These are phyloP conservation scores for Hylaeus anthracinus DNA, from an alignment of 1,140 invertebrate genomes.

Conservation along the genomic window DNA sequence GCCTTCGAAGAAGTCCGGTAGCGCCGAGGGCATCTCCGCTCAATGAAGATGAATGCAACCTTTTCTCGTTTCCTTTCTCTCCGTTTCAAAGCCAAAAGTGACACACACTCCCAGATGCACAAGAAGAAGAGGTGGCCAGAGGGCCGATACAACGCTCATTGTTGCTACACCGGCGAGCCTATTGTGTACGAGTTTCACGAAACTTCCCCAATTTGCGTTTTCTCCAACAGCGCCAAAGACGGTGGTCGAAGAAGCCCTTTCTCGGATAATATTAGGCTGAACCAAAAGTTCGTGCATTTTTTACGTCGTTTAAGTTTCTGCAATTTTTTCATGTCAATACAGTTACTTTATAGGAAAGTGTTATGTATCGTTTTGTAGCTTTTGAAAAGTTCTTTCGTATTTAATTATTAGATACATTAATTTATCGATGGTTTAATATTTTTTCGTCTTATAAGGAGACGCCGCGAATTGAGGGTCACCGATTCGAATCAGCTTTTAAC, in stretches of 20 bases:
- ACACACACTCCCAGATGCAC: constrained; percentile 15
- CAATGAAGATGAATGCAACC: constrained; percentile 46
- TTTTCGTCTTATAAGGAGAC: too few species aligned
- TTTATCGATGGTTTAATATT: too few species aligned
- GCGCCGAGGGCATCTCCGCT: constrained; percentile 27
- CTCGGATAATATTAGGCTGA: background rate
- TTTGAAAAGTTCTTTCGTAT: too few species aligned
- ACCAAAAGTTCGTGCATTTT: too few species aligned
- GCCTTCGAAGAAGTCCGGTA: constrained; percentile 8
- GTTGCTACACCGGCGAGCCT: constrained; percentile 28
- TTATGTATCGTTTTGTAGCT: too few species aligned
- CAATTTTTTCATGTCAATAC: too few species aligned
- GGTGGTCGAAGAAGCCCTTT: constrained; percentile 3
- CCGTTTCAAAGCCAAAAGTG: constrained; percentile 44
- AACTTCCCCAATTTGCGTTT: constrained; percentile 64
- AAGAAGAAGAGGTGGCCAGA: constrained; percentile 1
- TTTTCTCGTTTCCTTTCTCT: constrained; percentile 10
- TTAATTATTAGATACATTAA: too few species aligned
- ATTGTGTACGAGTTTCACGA: constrained; percentile 51
- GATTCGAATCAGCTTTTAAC: too few species aligned
- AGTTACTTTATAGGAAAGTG: too few species aligned
- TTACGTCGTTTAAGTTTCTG: too few species aligned
- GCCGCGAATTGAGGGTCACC: too few species aligned
- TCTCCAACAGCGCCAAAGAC: constrained; percentile 36
- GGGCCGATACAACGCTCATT: constrained; percentile 53